Evolutionary conservation across 2,113 vertebrate genomes (phyloP), one percentile per base, ranked within the genome.

Genomic region (Brachypodius melanocephalos): DNA sequence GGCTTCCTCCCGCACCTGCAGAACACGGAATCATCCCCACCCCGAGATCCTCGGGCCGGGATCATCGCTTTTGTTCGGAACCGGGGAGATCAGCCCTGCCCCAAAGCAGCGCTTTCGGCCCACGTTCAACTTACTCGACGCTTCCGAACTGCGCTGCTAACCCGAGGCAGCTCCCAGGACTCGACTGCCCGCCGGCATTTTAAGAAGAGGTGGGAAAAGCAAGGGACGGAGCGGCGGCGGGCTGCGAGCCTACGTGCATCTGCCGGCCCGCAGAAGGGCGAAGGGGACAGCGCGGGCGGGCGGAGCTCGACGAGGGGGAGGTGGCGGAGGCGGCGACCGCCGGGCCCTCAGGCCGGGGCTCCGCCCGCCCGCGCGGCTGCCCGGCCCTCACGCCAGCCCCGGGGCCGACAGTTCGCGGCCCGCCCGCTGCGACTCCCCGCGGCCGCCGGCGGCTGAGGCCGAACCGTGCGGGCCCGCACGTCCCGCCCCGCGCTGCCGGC

Each of bases 151-250:
- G 45, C 32, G 71, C 71, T 8, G 72, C 36, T 75, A 77, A 13
- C 10, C 31, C 42, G 36, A 63, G 51, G 22, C 32, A 14, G n/a
- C 43, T 43, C 36, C 36, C 57, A 51, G 32, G 18, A 12, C 6
- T 16, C 59, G 45, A 8, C 32, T 8, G 61, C 31, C 54, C 45
- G 8, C 18, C 10, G 6, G 68, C 77, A 74, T 68, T 19, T 34
- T 31, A 42, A 9, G 29, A 22, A 43, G 31, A 11, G 4, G 6
- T 1, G 4, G 5, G 4, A 0, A 61, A 45, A 31, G 3, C 36
- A 10, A 76, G 15, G 13, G 2, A 25, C 18, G 4, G 11, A 38
- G 12, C 17, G 5, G 29, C 52, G 1, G 9, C 5, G 9, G 12
- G 18, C 48, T 6, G 17, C 45, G 5, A 45, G 83, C 31, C 48